Conservation (phyloP, 2,113 vertebrate genomes). For the Alosa alosa region DNA sequence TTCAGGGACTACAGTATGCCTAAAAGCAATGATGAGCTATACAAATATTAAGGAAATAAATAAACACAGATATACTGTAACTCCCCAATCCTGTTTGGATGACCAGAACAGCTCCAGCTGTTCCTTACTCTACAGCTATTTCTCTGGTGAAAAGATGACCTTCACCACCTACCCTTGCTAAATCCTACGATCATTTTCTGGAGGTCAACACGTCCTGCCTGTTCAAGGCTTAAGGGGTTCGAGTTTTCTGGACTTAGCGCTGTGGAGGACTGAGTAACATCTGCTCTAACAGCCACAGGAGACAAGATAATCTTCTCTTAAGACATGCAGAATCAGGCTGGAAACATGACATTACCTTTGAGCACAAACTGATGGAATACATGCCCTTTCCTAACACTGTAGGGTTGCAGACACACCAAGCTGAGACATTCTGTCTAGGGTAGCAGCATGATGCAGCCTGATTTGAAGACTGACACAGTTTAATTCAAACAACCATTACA, state of each 20-base stretch:
- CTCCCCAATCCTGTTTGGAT: not conserved
- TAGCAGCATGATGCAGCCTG: not conserved
- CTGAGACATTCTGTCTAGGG: not conserved
- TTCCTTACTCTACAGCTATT: not conserved
- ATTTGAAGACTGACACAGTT: not conserved
- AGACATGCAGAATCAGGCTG: not conserved
- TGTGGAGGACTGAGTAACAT: not conserved
- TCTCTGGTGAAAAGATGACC: not conserved
- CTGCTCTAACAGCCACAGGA: not conserved
- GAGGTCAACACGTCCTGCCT: not conserved
- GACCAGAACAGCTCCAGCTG: not conserved
- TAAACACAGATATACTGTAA: not conserved
- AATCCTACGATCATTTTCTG: not conserved
- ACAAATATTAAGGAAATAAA: not conserved
- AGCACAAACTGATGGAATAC: not conserved
- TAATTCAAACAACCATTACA: slow-evolving; percentile 19
- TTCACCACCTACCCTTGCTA: not conserved
- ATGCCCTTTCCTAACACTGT: not conserved
- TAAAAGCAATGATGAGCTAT: not conserved
- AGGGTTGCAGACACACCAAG: not conserved
- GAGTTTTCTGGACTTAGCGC: not conserved
- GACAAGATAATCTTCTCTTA: not conserved
- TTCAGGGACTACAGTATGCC: not conserved
- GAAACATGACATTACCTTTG: not conserved
- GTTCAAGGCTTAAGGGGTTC: not conserved